Evolutionary conservation across 2,113 vertebrate species (phyloP).

Genomic region (Epinephelus moara): DNA sequence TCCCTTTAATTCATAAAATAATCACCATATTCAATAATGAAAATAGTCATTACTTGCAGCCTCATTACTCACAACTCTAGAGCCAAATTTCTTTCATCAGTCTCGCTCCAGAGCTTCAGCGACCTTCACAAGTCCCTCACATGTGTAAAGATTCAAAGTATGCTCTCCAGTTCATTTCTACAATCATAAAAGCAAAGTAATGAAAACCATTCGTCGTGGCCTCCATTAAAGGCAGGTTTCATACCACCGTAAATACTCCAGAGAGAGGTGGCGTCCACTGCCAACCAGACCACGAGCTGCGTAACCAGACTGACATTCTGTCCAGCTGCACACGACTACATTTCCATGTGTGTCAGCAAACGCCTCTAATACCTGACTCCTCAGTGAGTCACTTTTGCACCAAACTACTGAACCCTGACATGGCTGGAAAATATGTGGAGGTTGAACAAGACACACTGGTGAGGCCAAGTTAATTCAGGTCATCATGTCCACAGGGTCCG

Average conservation of each 20-base stretch:
- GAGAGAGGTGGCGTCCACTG: constrained; percentile 45
- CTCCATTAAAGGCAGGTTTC: constrained; percentile 48
- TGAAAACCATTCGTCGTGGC: constrained; percentile 67
- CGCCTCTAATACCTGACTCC: constrained; percentile 50
- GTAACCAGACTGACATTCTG: constrained; percentile 6
- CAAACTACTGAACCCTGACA: constrained; percentile 54
- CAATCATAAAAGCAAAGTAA: constrained; percentile 64
- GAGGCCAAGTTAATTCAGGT: constrained; percentile 37
- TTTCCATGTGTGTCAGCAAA: constrained; percentile 70
- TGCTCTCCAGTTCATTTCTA: constrained; percentile 42
- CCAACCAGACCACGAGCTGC: constrained; percentile 39
- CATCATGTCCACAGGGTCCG: constrained; percentile 2
- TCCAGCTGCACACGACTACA: constrained; percentile 21
- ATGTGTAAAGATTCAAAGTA: constrained; percentile 50
- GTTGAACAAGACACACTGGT: constrained; percentile 40
- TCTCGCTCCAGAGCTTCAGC: constrained; percentile 6
- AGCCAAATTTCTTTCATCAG: background rate
- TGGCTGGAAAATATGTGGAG: constrained; percentile 54
- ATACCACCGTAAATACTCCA: constrained; percentile 44
- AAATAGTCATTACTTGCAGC: background rate
- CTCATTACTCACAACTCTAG: background rate
- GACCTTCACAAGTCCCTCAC: constrained; percentile 37
- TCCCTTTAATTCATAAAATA: no score
- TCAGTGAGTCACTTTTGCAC: constrained; percentile 50
- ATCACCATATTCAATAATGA: no score